A percentile compares a stretch with the other conserved stretches of the same genome.
Evolutionary conservation across 2,113 vertebrate genomes (phyloP).

Genomic region (Erpornis zantholeuca): DNA sequence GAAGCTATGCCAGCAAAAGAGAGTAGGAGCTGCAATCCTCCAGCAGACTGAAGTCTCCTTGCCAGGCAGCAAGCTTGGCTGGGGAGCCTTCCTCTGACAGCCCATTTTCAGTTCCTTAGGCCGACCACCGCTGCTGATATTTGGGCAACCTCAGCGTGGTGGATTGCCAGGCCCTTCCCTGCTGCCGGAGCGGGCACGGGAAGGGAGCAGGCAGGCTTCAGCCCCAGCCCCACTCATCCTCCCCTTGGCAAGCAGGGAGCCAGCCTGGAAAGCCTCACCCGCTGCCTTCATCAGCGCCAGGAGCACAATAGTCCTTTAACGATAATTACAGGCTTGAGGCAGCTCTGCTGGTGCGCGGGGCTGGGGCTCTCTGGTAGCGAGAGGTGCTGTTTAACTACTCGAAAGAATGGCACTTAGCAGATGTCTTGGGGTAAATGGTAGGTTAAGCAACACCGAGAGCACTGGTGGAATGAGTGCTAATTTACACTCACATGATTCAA

Average conservation of each 20-base stretch:
- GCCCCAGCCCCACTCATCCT: background rate
- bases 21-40: too few species aligned
- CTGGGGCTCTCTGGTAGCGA: background rate
- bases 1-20: background rate
- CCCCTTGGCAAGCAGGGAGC: background rate
- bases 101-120: rapidly evolving
- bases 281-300: conserved; percentile 19
- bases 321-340: conserved; percentile 64
- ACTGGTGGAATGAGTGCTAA: background rate
- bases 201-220: background rate
- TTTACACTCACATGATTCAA: background rate
- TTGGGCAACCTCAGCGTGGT: rapidly evolving
- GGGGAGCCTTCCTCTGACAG: background rate
- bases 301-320: conserved; percentile 64
- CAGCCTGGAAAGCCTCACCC: conserved; percentile 6
- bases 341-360: background rate
- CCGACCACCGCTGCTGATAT: background rate
- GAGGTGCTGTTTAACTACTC: conserved; percentile 46
- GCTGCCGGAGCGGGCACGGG: background rate
- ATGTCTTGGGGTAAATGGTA: conserved; percentile 49
- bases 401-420: conserved; percentile 21
- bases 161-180: rapidly evolving
- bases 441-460: background rate
- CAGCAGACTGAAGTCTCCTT: background rate
- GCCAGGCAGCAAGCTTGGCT: background rate